Conservation (phyloP, 2,797 vertebrate species). For the Pempheris klunzingeri region DNA sequence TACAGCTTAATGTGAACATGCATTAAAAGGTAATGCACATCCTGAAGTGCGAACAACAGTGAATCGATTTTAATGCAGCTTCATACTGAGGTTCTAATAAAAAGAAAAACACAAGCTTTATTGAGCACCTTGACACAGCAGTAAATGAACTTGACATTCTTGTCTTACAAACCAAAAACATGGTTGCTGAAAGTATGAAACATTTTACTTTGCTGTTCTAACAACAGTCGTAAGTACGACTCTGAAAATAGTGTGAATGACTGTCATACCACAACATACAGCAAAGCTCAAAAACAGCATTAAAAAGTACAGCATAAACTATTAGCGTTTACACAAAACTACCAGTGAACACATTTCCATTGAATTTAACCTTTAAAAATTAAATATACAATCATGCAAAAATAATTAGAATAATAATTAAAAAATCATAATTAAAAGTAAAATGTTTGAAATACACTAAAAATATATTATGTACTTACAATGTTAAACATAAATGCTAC, state of each 20-base stretch:
- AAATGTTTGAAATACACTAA: constrained; percentile 5
- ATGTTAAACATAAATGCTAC: constrained; percentile 21
- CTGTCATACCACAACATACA: neutral
- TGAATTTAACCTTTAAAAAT: neutral
- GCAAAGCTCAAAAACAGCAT: neutral
- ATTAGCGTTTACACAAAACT: neutral
- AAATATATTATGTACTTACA: constrained; percentile 47
- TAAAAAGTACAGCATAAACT: neutral
- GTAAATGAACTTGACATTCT: neutral
- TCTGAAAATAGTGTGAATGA: neutral
- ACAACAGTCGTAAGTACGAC: neutral
- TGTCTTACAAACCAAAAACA: neutral
- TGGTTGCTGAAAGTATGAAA: neutral
- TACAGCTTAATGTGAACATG: constrained; percentile 4
- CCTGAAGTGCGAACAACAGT: neutral
- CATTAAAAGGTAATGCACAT: neutral
- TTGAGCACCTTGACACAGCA: neutral
- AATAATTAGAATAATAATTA: too few relatives aligned
- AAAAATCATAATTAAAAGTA: constrained; percentile 9
- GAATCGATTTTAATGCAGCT: constrained; percentile 2
- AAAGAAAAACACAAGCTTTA: constrained; percentile 6
- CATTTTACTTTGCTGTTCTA: neutral
- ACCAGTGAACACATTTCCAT: neutral
- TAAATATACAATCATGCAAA: too few relatives aligned
- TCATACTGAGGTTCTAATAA: neutral